Evolutionary conservation across 2,888 invertebrate species (phyloP).

Genomic region (Pammene aurita): DNA sequence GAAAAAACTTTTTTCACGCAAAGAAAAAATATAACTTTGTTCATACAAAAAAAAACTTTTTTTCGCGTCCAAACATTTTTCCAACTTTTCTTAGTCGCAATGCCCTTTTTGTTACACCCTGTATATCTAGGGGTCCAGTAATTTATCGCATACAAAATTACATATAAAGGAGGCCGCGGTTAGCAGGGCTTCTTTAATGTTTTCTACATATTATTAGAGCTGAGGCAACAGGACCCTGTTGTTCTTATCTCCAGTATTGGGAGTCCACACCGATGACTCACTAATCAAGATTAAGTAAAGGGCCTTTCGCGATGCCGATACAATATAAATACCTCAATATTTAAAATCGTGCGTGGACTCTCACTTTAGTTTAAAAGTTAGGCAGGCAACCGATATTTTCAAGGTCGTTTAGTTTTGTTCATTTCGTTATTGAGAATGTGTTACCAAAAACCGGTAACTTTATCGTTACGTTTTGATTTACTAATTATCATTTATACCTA

Average conservation of each 20-base stretch:
- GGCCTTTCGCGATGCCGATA: slow-evolving; percentile 9
- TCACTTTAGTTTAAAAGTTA: slow-evolving; percentile 37
- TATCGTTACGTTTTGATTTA: slow-evolving; percentile 20
- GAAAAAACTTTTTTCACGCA: too few relatives aligned
- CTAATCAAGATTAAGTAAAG: slow-evolving; percentile 22
- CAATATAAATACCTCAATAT: slow-evolving; percentile 9
- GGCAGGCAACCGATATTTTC: slow-evolving; percentile 49
- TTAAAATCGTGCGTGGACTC: slow-evolving; percentile 25
- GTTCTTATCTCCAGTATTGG: slow-evolving; percentile 25
- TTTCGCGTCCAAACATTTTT: too few relatives aligned
- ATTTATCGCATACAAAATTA: too few relatives aligned
- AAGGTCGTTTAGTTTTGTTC: slow-evolving; percentile 61
- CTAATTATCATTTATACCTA: background rate
- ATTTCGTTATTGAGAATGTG: slow-evolving; percentile 52
- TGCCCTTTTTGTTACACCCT: too few relatives aligned
- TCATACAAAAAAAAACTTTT: too few relatives aligned
- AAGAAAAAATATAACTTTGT: too few relatives aligned
- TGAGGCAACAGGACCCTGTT: slow-evolving; percentile 18
- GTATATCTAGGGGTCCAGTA: too few relatives aligned
- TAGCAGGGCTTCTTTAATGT: background rate
- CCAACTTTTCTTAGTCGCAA: too few relatives aligned
- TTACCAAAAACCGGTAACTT: slow-evolving; percentile 38
- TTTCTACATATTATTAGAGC: slow-evolving; percentile 3
- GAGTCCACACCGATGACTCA: slow-evolving; percentile 23
- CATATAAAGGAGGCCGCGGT: too few relatives aligned